These are phyloP conservation scores for Arrhopalites spinosus DNA, from an alignment of 2,888 invertebrate species.

Conservation along the genomic window DNA sequence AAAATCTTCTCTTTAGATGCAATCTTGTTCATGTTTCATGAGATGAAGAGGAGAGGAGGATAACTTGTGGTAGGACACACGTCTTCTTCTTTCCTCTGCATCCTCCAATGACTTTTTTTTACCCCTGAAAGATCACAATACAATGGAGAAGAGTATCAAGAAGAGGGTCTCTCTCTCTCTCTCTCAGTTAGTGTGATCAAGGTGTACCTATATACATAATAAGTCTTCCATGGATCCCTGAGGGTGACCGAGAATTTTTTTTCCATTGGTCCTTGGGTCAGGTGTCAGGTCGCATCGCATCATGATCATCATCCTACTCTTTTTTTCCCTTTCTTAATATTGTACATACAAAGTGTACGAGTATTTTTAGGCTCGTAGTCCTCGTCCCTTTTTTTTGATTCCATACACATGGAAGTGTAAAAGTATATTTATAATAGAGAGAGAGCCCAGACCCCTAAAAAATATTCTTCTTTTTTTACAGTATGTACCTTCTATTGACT, in stretches of 20 bases:
- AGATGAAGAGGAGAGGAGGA: conserved; percentile 31
- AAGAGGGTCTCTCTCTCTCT: not conserved
- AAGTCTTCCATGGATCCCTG: conserved; percentile 10
- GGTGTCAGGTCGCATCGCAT: conserved; percentile 30
- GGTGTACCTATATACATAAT: not conserved
- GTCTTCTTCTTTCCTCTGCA: conserved; percentile 17
- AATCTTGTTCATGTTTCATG: conserved; percentile 45
- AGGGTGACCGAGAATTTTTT: conserved; percentile 31
- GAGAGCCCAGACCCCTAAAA: no score
- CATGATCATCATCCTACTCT: no score
- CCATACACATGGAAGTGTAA: no score
- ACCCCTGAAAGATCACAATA: not conserved
- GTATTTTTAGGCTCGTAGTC: no score
- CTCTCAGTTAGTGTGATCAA: not conserved
- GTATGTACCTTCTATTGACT: no score
- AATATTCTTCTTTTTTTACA: no score
- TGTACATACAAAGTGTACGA: no score
- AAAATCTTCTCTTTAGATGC: conserved; percentile 46
- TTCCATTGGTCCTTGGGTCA: conserved; percentile 25
- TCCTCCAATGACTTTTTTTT: conserved; percentile 32
- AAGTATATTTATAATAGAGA: no score
- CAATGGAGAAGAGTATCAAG: not conserved
- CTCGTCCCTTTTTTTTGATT: no score
- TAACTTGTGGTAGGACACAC: conserved; percentile 38
- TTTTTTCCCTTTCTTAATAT: no score